Evolutionary conservation across 2,888 invertebrate genomes (phyloP).

Genomic region (Glyphotaelius pellucidus): DNA sequence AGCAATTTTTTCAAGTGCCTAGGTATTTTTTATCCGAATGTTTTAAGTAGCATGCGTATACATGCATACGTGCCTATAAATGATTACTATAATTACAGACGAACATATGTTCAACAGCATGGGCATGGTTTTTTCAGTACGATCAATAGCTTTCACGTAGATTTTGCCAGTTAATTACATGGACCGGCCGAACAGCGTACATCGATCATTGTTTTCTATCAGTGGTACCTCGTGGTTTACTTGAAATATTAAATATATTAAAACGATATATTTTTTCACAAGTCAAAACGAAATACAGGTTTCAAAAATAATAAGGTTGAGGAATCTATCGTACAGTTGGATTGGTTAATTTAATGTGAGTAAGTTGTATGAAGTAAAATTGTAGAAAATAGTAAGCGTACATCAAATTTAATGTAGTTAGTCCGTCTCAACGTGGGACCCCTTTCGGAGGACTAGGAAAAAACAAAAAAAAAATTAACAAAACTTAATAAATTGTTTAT

Average conservation of each 20-base stretch:
- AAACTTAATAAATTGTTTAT: too few species aligned
- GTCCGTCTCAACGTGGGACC: too few species aligned
- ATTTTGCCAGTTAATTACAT: conserved; percentile 52
- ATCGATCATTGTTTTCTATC: conserved; percentile 43
- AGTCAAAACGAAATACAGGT: too few species aligned
- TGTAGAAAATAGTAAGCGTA: too few species aligned
- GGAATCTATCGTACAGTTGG: too few species aligned
- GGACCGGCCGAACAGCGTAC: conserved; percentile 27
- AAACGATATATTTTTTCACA: neutral
- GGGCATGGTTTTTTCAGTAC: conserved; percentile 44
- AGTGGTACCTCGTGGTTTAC: conserved; percentile 4
- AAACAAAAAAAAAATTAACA: too few species aligned
- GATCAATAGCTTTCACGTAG: conserved; percentile 50
- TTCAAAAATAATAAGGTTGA: too few species aligned
- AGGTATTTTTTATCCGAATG: neutral
- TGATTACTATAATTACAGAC: conserved; percentile 48
- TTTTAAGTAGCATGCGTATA: conserved; percentile 23
- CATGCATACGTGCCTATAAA: conserved; percentile 3
- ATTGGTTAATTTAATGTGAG: too few species aligned
- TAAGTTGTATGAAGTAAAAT: too few species aligned
- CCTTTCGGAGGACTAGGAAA: too few species aligned
- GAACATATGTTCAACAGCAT: conserved; percentile 51
- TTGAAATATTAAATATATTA: neutral
- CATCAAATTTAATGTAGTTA: too few species aligned
- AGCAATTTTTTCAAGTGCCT: neutral